A percentile compares a stretch with the other conserved stretches of the same genome.
These are phyloP conservation scores for Callopanchax toddi DNA, from an alignment of 2,113 vertebrate genomes.

Conservation along the genomic window DNA sequence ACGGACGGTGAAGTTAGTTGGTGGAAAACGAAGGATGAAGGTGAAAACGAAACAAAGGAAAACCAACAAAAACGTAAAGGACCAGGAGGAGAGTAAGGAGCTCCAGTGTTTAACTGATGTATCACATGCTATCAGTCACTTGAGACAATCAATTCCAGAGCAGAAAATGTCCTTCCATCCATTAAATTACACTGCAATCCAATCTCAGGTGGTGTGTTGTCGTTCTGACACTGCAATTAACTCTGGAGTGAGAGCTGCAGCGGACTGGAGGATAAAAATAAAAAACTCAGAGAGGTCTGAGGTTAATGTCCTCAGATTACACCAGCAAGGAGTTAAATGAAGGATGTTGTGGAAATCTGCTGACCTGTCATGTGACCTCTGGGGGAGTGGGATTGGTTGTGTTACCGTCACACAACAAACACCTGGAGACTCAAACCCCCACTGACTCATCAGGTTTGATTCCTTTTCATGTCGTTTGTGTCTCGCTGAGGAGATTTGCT, in stretches of 20 bases:
- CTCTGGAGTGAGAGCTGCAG: constrained; percentile 28
- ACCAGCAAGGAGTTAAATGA: too few species aligned
- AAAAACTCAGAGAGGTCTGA: background rate
- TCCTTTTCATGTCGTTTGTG: too few species aligned
- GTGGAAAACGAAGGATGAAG: constrained; percentile 14
- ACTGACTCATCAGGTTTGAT: too few species aligned
- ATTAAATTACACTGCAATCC: constrained; percentile 55
- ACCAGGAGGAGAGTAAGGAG: too few species aligned
- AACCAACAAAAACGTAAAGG: background rate
- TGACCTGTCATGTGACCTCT: too few species aligned
- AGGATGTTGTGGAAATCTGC: too few species aligned
- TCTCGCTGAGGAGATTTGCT: too few species aligned
- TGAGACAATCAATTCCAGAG: constrained; percentile 45
- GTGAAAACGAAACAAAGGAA: background rate
- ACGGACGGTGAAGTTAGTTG: constrained; percentile 43
- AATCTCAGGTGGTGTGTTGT: constrained; percentile 27
- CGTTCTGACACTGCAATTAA: constrained; percentile 32
- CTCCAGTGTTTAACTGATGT: too few species aligned
- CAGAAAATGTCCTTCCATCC: constrained; percentile 46
- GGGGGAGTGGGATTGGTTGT: too few species aligned
- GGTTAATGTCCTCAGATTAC: too few species aligned
- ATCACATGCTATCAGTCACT: background rate
- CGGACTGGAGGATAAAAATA: background rate
- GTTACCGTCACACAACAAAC: too few species aligned
- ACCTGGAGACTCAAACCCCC: too few species aligned